Evolutionary conservation across 2,797 vertebrate species (phyloP).

Genomic region (Phaenicophaeus curvirostris): DNA sequence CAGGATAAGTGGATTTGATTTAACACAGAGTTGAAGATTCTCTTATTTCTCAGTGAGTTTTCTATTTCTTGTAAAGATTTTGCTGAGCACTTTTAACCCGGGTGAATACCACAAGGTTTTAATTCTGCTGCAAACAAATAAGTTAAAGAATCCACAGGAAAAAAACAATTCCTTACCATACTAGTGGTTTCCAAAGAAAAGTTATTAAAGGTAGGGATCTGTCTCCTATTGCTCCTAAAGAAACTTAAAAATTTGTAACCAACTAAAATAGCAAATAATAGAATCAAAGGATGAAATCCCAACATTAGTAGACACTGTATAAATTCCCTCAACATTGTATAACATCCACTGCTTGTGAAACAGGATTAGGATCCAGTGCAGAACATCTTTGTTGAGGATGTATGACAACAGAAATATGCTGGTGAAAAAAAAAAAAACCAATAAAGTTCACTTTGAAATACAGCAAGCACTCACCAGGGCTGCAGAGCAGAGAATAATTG

Average conservation of each 20-base stretch:
- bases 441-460: not conserved
- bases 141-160: not conserved
- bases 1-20: conserved; percentile 36
- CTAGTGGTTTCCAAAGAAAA: not conserved
- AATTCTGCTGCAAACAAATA: not conserved
- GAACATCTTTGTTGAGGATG: accelerated
- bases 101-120: not conserved
- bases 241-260: not conserved
- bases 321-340: not conserved
- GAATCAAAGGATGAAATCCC: not conserved
- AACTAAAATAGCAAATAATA: not conserved
- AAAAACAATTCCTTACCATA: not conserved
- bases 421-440: not conserved
- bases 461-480: not conserved
- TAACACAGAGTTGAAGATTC: conserved; percentile 23
- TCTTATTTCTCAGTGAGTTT: not conserved
- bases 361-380: not conserved
- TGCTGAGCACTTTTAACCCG: not conserved
- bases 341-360: not conserved
- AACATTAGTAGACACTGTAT: not conserved
- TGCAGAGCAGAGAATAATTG: not conserved
- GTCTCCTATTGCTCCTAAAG: not conserved
- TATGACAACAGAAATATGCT: not conserved
- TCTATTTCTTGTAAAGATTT: not conserved
- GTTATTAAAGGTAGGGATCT: not conserved